Evolutionary conservation across 1,140 invertebrate genomes (phyloP).

Genomic region (Leptoteleia sp.): DNA sequence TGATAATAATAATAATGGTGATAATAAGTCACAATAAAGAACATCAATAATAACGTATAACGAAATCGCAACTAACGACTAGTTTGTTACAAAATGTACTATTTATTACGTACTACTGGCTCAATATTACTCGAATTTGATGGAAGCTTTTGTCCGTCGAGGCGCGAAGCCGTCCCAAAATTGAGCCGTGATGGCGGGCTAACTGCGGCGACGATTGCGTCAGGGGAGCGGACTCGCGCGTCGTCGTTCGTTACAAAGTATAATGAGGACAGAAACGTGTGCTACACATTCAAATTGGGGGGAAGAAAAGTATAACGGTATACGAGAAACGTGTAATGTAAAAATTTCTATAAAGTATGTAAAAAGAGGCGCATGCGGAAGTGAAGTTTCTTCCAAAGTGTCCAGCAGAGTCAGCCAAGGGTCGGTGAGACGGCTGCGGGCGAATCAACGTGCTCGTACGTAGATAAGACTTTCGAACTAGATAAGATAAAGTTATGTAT

Average conservation of each 20-base stretch:
- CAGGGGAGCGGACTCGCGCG: constrained; percentile 15
- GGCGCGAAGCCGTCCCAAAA: constrained; percentile 7
- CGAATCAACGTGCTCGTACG: constrained; percentile 73
- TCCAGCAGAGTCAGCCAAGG: constrained; percentile 73
- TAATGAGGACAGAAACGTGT: constrained; percentile 51
- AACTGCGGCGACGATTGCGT: constrained; percentile 16
- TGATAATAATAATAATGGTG: no score
- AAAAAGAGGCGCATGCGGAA: constrained; percentile 71
- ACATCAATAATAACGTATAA: constrained; percentile 68
- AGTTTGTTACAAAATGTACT: constrained; percentile 74
- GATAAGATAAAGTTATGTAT: constrained; percentile 62
- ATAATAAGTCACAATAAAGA: no score
- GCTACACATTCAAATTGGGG: constrained; percentile 62
- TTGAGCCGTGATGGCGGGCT: neutral
- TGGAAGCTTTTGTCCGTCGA: constrained; percentile 57
- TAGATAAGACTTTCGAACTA: constrained; percentile 61
- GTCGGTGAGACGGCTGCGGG: constrained; percentile 72
- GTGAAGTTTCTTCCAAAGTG: constrained; percentile 71
- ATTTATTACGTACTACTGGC: constrained; percentile 77
- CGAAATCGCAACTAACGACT: constrained; percentile 77
- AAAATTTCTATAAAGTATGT: constrained; percentile 54
- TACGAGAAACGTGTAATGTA: constrained; percentile 59
- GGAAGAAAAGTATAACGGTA: constrained; percentile 24
- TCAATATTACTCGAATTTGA: constrained; percentile 60
- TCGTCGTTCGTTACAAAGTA: constrained; percentile 36